These are phyloP conservation scores for Ligdia adustata DNA, from an alignment of 2,888 invertebrate species.

Conservation along the genomic window DNA sequence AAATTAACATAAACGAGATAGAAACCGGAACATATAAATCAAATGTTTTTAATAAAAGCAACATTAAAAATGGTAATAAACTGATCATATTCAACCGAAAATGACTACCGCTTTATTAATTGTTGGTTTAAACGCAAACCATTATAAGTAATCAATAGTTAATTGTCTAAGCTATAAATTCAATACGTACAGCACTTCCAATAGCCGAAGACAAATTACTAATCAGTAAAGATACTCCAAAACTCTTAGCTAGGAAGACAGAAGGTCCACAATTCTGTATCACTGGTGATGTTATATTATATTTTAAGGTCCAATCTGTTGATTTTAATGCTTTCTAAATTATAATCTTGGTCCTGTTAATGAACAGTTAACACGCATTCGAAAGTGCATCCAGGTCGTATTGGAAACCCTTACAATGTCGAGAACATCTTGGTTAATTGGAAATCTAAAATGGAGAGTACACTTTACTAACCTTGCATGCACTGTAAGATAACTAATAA, in stretches of 20 bases:
- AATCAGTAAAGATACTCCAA: slow-evolving; percentile 21
- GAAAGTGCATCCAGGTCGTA: slow-evolving; percentile 46
- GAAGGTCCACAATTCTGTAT: slow-evolving; percentile 29
- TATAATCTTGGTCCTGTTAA: slow-evolving; percentile 49
- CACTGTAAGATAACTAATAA: slow-evolving; percentile 6
- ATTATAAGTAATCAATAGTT: slow-evolving; percentile 60
- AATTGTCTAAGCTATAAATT: slow-evolving; percentile 67
- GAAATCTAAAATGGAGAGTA: slow-evolving; percentile 27
- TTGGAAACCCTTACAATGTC: slow-evolving; percentile 31
- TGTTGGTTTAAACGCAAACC: slow-evolving; percentile 56
- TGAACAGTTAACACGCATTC: slow-evolving; percentile 50
- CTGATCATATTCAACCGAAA: slow-evolving; percentile 43
- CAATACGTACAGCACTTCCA: slow-evolving; percentile 47
- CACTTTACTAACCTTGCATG: slow-evolving; percentile 5
- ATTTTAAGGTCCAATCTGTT: slow-evolving; percentile 45
- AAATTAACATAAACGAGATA: neutral
- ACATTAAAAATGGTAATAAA: slow-evolving; percentile 42
- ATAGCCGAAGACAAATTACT: slow-evolving; percentile 43
- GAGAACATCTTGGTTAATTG: slow-evolving; percentile 37
- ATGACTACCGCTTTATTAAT: slow-evolving; percentile 54
- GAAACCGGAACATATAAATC: slow-evolving; percentile 24
- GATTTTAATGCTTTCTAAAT: slow-evolving; percentile 54
- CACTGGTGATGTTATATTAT: slow-evolving; percentile 20
- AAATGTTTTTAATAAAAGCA: slow-evolving; percentile 13
- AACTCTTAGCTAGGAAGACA: slow-evolving; percentile 27